Evolutionary conservation across 2,888 invertebrate species (phyloP), one percentile per base, ranked within the genome.

Genomic region (Blastobasis lacticolella): DNA sequence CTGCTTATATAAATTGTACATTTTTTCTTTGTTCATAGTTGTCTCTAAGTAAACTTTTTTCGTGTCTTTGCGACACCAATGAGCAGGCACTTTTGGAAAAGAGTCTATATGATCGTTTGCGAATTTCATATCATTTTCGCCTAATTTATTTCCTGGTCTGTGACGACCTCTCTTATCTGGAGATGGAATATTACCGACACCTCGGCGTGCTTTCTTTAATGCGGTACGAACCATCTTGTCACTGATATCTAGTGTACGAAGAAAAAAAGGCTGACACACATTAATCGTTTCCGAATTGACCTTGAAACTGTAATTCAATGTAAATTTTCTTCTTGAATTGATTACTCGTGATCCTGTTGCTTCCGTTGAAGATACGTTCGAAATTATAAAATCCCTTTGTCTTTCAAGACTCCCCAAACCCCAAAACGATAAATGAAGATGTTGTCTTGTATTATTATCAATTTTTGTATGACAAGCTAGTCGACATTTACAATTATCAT

Each of bases 1-100:
- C 37, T 57, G 50, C 48, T 55, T 55, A 50, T 57, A 54, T 53
- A 53, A 55, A n/a, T 55, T 48, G 46, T 57, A 54, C 54, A 57
- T 50, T 57, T 57, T 57, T 54, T 57, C 55, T 57, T 54, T 52
- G 41, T 57, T 57, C n/a, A 48, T 9, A 45, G 51, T 50, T 37
- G 49, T 41, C 53, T 53, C 55, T 38, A 53, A 55, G 37, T 53
- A 55, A 49, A 53, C 47, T 41, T 55, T 55, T 53, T 55, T 55
- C 45, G 53, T 55, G 47, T 55, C 45, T 53, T 48, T 41, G 10
- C 40, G 41, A 40, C 48, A 48, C 48, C 48, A 41, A 23, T 48
- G 48, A 8, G 48, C 52, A 46, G 52, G 54, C 38, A 54, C 56
- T 45, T 46, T 48, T 49, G 54, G 54, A 57, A 56, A 23, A 23